Base-by-base conservation (phyloP, 2,888 invertebrate species). In the Pantelozetes paolii region DNA sequence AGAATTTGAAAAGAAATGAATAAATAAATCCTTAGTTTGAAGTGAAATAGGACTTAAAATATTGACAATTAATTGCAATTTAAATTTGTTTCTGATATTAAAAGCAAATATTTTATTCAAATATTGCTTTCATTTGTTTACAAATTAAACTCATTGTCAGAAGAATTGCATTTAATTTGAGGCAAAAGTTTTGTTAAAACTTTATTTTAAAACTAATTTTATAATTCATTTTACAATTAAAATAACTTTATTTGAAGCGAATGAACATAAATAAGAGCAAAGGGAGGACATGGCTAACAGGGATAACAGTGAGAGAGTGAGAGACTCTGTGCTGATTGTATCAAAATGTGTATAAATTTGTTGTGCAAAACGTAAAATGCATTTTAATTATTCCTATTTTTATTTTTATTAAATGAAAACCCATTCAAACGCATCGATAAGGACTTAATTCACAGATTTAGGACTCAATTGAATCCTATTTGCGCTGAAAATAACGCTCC, bases 341-440 rank as follows among this genome's bases (percentile, higher is more conserved):
- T 50, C 20, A n/a, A n/a, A n/a, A n/a, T n/a, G n/a, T 36, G 2
- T 28, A 28, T 15, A 20, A 57, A 57, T 57, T 57, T 57, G 57
- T 57, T 57, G 57, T 57, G n/a, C 28, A n/a, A 45, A 69, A 42
- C 26, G 26, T 6, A 69, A 42, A 69, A 69, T 42, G 42, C 42
- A 69, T 42, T 69, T 69, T 42, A 69, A 69, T 69, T 69, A 69
- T 69, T 20, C 18, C 20, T 23, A 36, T 23, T 67, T 30, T 26
- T 28, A 9, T 9, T 64, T 1, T 28, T 6, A 59, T 36, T 2
- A 69, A 69, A 69, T 69, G 69, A 45, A 28, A 69, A 69, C 5
- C 13, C 69, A 69, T 1, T 69, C 26, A 69, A 69, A 36, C 69
- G 69, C 15, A 69, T 40, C 45, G 69, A 69, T 69, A 69, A 69